phyloP scores from a whole-genome alignment of 2,113 vertebrate species.

The Ploceus nigricollis region DNA sequence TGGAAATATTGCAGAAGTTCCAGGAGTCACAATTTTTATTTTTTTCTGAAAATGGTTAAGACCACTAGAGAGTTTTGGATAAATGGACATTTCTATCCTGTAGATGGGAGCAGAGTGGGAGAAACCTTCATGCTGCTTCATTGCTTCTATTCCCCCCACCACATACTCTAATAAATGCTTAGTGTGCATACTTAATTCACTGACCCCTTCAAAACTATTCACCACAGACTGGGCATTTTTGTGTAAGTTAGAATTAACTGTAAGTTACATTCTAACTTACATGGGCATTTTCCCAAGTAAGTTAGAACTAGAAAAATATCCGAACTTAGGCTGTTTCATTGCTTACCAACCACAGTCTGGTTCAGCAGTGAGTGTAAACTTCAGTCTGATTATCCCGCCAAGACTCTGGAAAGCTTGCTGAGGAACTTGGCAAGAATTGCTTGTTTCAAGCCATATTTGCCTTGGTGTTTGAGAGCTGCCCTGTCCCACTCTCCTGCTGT shows the following conservation, averaged over 20 bases:
- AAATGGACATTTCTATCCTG: rapidly evolving
- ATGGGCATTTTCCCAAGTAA: not conserved
- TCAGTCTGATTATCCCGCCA: not conserved
- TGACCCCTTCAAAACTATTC: not conserved
- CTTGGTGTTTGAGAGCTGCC: not conserved
- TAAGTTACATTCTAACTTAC: not conserved
- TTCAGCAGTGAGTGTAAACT: not conserved
- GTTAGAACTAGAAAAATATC: not conserved
- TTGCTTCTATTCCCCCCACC: not conserved
- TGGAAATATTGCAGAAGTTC: not conserved
- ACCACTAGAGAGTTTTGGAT: not conserved
- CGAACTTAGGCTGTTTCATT: not conserved
- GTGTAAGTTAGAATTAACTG: not conserved
- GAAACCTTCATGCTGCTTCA: not conserved
- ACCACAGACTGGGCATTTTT: not conserved
- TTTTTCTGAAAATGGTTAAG: not conserved
- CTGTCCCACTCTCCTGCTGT: not conserved
- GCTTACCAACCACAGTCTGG: not conserved
- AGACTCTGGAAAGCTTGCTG: not conserved
- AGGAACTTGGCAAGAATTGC: not conserved
- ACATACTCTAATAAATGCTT: not conserved
- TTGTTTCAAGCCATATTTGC: not conserved
- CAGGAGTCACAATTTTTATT: not conserved
- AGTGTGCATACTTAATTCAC: not conserved
- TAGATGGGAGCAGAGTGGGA: not conserved